Conservation (phyloP, 2,113 vertebrate genomes). For the Erythrocercus mccallii region DNA sequence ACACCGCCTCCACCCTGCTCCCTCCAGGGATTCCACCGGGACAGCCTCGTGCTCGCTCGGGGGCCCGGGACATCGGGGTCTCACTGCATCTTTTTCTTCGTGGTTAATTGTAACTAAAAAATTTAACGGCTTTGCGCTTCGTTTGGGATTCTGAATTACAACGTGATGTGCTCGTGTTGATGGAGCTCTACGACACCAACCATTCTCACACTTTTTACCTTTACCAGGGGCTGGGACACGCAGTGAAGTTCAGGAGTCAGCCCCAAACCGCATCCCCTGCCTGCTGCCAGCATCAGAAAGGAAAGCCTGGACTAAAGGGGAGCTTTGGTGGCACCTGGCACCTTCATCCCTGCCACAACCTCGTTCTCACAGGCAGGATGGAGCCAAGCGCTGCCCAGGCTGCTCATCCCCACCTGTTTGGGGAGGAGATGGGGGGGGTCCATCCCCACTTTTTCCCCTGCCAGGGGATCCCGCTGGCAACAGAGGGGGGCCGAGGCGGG, state of each 20-base stretch:
- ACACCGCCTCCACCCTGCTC: not conserved
- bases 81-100: not conserved
- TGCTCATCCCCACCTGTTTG: rapidly evolving
- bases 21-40: not conserved
- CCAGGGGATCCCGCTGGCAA: not conserved
- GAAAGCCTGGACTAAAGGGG: not conserved
- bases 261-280: rapidly evolving
- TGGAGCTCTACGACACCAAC: no score
- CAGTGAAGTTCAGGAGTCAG: not conserved
- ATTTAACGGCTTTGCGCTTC: no score
- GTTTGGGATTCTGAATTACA: no score
- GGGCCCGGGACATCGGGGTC: not conserved
- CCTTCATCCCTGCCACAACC: not conserved
- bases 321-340: not conserved
- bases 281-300: not conserved
- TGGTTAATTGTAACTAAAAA: no score
- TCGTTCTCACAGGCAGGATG: rapidly evolving
- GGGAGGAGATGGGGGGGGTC: not conserved
- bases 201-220: no score
- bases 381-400: not conserved
- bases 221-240: no score
- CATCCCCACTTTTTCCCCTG: rapidly evolving
- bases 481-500: not conserved
- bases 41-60: rapidly evolving
- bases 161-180: no score